Conservation (phyloP, 2,888 invertebrate species). For the Odontothrips loti region DNA sequence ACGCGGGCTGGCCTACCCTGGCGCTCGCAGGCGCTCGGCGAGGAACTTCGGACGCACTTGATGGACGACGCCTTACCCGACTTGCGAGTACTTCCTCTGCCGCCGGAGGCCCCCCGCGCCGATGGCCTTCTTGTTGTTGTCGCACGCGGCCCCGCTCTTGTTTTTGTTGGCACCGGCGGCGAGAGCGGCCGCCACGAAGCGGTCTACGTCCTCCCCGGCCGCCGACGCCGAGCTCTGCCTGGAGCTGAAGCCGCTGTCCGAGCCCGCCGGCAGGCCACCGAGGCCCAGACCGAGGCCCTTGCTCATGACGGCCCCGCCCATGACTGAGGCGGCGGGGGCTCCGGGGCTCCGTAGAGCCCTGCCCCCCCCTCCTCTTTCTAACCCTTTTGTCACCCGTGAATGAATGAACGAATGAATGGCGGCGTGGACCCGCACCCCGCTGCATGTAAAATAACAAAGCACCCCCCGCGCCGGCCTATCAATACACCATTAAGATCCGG, state of each 20-base stretch:
- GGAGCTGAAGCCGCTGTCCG: background rate
- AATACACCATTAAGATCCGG: background rate
- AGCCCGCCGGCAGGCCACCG: background rate
- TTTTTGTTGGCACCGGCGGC: too few species aligned
- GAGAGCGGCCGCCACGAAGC: too few species aligned
- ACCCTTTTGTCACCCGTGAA: too few species aligned
- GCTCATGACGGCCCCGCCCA: background rate
- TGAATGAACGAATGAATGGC: too few species aligned
- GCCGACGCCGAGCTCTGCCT: background rate
- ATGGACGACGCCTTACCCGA: background rate
- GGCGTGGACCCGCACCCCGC: background rate
- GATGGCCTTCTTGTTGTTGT: background rate
- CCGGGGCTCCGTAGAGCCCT: too few species aligned
- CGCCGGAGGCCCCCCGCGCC: background rate
- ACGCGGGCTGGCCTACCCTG: background rate
- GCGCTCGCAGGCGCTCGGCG: background rate
- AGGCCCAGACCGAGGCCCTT: background rate
- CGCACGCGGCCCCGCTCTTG: background rate
- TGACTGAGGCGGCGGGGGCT: background rate
- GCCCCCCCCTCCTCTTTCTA: background rate
- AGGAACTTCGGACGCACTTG: background rate
- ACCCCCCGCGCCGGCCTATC: background rate
- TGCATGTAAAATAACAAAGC: background rate
- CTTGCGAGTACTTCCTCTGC: conserved; percentile 1
- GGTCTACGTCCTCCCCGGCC: background rate